These are phyloP conservation scores for Protobothrops flavoviridis DNA, from an alignment of 2,113 vertebrate genomes.

Conservation along the genomic window DNA sequence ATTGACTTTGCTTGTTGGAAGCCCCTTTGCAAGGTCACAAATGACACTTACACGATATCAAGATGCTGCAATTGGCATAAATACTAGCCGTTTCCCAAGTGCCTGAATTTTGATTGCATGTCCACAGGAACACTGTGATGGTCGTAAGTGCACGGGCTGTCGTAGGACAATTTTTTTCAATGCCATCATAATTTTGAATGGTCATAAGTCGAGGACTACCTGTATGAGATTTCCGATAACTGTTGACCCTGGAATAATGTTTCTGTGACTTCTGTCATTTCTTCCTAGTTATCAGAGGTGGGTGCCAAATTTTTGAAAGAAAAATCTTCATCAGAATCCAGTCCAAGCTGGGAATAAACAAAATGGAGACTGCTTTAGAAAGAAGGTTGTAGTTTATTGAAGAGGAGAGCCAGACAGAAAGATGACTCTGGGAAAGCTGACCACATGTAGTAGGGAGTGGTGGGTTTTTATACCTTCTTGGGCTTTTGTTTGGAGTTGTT, in stretches of 20 bases:
- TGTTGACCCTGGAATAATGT: neutral
- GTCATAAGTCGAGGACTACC: neutral
- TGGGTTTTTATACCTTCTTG: too few species aligned
- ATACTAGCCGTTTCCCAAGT: neutral
- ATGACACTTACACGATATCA: neutral
- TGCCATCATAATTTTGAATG: neutral
- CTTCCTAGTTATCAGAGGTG: slow-evolving; percentile 5
- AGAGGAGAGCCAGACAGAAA: too few species aligned
- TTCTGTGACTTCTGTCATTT: neutral
- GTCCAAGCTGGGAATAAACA: too few species aligned
- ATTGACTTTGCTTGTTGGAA: neutral
- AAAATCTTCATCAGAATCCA: too few species aligned
- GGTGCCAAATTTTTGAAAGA: too few species aligned
- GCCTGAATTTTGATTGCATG: neutral
- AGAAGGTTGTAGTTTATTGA: too few species aligned
- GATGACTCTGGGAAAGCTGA: too few species aligned
- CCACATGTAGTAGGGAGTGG: too few species aligned
- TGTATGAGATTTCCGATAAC: neutral
- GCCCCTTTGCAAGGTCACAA: neutral
- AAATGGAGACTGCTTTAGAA: too few species aligned
- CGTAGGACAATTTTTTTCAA: neutral
- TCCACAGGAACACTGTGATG: neutral
- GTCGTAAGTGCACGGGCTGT: neutral
- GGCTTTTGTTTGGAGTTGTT: too few species aligned
- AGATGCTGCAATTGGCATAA: too few species aligned